Conservation (phyloP, 1,140 invertebrate genomes). For the Solenopsis invicta region DNA sequence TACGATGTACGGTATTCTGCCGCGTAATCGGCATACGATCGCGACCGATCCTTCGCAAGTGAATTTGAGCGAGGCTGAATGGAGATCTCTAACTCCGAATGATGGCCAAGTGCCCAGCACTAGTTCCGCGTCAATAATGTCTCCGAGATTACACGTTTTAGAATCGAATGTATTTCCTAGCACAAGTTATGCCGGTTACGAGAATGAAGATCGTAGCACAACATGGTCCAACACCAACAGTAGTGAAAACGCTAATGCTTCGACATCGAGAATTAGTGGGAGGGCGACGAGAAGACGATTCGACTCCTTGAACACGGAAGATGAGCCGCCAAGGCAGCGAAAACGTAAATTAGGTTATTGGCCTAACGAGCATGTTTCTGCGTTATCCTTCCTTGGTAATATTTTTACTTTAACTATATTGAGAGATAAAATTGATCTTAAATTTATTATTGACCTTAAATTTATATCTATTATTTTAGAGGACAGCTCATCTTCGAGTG, state of each 20-base stretch:
- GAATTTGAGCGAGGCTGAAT: constrained; percentile 43
- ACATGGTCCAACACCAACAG: not conserved
- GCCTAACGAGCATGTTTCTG: too few species aligned
- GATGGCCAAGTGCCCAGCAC: constrained; percentile 57
- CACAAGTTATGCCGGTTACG: constrained; percentile 15
- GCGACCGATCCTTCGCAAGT: constrained; percentile 16
- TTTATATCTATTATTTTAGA: constrained; percentile 37
- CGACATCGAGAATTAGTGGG: not conserved
- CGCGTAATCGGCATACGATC: constrained; percentile 41
- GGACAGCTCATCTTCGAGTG: constrained; percentile 75
- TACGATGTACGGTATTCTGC: constrained; percentile 39
- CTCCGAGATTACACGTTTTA: not conserved
- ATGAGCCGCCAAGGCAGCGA: constrained; percentile 67
- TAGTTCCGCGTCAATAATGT: constrained; percentile 27
- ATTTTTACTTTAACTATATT: constrained; percentile 3
- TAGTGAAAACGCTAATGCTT: constrained; percentile 3
- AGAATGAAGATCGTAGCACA: not conserved
- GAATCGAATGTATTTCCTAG: constrained; percentile 43
- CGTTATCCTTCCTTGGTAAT: constrained; percentile 32
- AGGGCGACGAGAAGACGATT: constrained; percentile 33
- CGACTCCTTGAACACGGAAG: constrained; percentile 39
- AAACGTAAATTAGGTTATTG: constrained; percentile 46
- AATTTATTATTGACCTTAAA: not conserved
- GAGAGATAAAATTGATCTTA: constrained; percentile 17
- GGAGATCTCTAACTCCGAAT: constrained; percentile 19